Evolutionary conservation across 2,888 invertebrate species (phyloP).

Genomic region (Spatulosminthurus flaviceps): DNA sequence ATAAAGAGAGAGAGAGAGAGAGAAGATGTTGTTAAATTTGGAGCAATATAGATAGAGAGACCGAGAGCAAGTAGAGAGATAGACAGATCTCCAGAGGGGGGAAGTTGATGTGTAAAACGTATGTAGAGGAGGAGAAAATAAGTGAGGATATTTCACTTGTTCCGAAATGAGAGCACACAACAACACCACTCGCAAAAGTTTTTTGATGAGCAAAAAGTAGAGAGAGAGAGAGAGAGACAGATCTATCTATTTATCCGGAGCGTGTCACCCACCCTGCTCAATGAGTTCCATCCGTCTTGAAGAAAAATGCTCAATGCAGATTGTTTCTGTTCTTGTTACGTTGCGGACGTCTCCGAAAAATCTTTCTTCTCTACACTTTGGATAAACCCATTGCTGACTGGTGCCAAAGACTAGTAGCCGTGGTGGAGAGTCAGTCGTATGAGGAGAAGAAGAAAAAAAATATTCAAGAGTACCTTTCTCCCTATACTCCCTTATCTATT

Average conservation of each 20-base stretch:
- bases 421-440: neutral
- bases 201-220: slow-evolving; percentile 8
- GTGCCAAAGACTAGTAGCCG: slow-evolving; percentile 19
- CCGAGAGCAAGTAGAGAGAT: neutral
- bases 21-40: neutral
- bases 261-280: slow-evolving; percentile 27
- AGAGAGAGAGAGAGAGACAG: neutral
- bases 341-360: slow-evolving; percentile 21
- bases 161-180: slow-evolving; percentile 4
- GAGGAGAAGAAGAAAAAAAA: neutral
- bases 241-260: slow-evolving; percentile 5
- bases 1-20: neutral
- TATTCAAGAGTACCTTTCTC: too few species aligned
- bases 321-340: slow-evolving; percentile 15
- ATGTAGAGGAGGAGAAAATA: neutral
- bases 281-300: slow-evolving; percentile 31
- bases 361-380: neutral
- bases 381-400: neutral
- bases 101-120: neutral
- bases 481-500: too few species aligned
- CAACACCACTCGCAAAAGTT: neutral
- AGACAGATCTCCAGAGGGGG: slow-evolving; percentile 14
- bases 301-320: slow-evolving; percentile 24
- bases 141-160: slow-evolving; percentile 4
- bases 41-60: neutral